A percentile compares a stretch with the other conserved stretches of the same genome.
These are phyloP conservation scores for Nasonia giraulti DNA, from an alignment of 1,140 invertebrate species.

Conservation along the genomic window DNA sequence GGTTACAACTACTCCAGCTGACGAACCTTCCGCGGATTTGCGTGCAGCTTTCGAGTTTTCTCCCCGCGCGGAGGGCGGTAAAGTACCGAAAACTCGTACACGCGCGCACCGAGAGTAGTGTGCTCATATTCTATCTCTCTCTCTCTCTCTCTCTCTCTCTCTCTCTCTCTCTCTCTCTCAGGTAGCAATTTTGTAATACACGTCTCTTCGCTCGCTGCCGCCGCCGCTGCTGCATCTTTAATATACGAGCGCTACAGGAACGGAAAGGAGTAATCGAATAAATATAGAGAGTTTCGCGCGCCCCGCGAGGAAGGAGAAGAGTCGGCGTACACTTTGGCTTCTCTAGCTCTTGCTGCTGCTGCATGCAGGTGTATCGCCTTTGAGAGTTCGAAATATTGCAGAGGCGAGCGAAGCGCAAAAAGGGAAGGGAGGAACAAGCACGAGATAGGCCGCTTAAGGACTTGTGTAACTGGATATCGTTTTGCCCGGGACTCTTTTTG, in stretches of 20 bases:
- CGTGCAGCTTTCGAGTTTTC: slow-evolving; percentile 23
- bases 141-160: too few relatives aligned
- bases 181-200: slow-evolving; percentile 37
- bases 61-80: neutral
- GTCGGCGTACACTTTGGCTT: neutral
- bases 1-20: neutral
- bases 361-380: neutral
- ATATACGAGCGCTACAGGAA: neutral
- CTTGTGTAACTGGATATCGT: neutral
- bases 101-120: neutral
- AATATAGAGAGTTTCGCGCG: slow-evolving; percentile 21
- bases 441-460: neutral
- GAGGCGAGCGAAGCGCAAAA: neutral
- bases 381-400: neutral
- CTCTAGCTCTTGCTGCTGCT: neutral
- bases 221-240: slow-evolving; percentile 1
- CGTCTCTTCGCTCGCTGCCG: neutral
- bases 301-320: neutral
- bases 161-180: neutral
- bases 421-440: neutral
- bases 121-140: slow-evolving; percentile 24
- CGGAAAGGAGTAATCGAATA: slow-evolving; percentile 42
- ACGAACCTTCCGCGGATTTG: slow-evolving; percentile 21
- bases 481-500: slow-evolving; percentile 7
- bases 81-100: slow-evolving; percentile 31